Evolutionary conservation across 2,113 vertebrate genomes (phyloP).

Genomic region (Ancistrus triradiatus): DNA sequence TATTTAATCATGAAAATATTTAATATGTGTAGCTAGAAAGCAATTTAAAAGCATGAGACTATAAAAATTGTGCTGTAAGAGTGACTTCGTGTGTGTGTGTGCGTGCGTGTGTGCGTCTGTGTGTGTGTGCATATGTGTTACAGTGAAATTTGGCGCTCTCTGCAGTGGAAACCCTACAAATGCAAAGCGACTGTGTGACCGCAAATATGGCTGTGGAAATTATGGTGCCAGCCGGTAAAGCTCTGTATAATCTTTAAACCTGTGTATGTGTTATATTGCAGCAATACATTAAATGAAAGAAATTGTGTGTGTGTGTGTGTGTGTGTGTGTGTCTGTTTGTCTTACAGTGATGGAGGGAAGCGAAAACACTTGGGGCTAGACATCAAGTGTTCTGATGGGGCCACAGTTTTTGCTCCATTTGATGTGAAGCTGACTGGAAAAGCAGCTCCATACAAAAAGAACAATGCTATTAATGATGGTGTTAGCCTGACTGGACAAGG

Average conservation of each 20-base stretch:
- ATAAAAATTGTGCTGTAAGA: too few species aligned
- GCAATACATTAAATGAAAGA: not conserved
- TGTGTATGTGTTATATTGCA: not conserved
- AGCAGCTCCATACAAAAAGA: conserved; percentile 56
- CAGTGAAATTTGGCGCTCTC: conserved; percentile 48
- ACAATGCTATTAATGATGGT: conserved; percentile 68
- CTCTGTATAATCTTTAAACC: not conserved
- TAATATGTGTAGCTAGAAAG: too few species aligned
- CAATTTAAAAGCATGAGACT: too few species aligned
- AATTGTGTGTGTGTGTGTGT: not conserved
- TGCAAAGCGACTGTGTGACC: conserved; percentile 33
- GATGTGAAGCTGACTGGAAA: conserved; percentile 60
- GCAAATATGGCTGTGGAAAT: conserved; percentile 32
- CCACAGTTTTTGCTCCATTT: conserved; percentile 68
- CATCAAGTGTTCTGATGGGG: conserved; percentile 67
- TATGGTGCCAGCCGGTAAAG: conserved; percentile 46
- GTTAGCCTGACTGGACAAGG: conserved; percentile 62
- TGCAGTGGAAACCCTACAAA: conserved; percentile 52
- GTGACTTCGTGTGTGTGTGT: too few species aligned
- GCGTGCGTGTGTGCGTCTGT: too few species aligned
- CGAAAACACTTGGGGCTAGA: conserved; percentile 62
- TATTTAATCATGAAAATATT: too few species aligned
- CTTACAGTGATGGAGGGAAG: conserved; percentile 45
- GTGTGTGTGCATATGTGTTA: not conserved
- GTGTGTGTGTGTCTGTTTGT: not conserved